Conservation (phyloP, 2,888 invertebrate genomes). For the Panopea generosa region DNA sequence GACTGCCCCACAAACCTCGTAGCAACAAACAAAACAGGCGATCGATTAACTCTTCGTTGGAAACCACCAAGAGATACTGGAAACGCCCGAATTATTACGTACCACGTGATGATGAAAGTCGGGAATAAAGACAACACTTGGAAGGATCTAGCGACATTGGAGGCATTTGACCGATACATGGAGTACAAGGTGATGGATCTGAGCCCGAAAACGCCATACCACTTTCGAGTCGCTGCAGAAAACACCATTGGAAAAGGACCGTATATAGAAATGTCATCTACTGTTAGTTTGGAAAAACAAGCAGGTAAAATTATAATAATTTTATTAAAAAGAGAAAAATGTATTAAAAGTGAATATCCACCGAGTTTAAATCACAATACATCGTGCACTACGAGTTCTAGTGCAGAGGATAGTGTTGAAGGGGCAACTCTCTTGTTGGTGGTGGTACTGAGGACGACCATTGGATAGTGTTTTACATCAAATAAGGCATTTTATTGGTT, state of each 20-base stretch:
- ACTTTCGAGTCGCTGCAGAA: constrained; percentile 43
- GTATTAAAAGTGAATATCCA: too few species aligned
- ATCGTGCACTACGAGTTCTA: too few species aligned
- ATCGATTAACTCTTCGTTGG: constrained; percentile 38
- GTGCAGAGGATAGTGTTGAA: too few species aligned
- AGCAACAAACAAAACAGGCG: neutral
- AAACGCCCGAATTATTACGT: constrained; percentile 34
- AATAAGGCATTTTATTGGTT: too few species aligned
- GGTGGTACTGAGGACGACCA: too few species aligned
- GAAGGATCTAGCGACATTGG: constrained; percentile 12
- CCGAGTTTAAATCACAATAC: too few species aligned
- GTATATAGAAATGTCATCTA: constrained; percentile 25
- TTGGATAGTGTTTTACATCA: too few species aligned
- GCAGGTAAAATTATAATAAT: constrained; percentile 26
- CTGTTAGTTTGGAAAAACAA: constrained; percentile 14
- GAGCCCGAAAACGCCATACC: constrained; percentile 18
- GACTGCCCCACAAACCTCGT: neutral
- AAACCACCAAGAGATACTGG: constrained; percentile 42
- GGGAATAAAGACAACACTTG: constrained; percentile 21
- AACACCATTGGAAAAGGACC: constrained; percentile 37
- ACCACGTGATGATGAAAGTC: constrained; percentile 41
- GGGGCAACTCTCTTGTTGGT: too few species aligned
- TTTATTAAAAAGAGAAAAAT: too few species aligned
- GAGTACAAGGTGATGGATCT: constrained; percentile 40
- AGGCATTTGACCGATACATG: constrained; percentile 41